Evolutionary conservation across 1,140 invertebrate species (phyloP).

Genomic region (Bombus superbus): DNA sequence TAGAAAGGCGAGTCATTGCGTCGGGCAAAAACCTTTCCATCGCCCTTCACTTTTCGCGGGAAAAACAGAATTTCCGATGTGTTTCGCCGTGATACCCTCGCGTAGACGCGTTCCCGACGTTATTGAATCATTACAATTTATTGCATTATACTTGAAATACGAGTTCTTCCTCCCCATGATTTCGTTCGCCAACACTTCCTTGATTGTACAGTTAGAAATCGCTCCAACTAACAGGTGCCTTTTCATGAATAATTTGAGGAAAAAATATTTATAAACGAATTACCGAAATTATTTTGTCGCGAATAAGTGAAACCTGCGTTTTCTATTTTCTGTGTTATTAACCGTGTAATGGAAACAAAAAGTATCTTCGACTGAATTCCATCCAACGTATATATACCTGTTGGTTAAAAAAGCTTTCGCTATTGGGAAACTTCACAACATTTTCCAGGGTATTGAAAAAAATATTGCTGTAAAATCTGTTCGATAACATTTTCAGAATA

Average conservation of each 20-base stretch:
- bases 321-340: too few relatives aligned
- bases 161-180: background rate
- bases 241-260: too few relatives aligned
- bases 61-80: slow-evolving; percentile 71
- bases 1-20: slow-evolving; percentile 76
- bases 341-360: too few relatives aligned
- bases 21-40: slow-evolving; percentile 64
- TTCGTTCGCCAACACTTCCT: background rate
- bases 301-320: too few relatives aligned
- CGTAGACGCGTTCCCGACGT: background rate
- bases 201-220: too few relatives aligned
- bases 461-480: background rate
- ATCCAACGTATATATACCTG: background rate
- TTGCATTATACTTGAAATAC: background rate
- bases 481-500: background rate
- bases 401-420: background rate
- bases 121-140: slow-evolving; percentile 6
- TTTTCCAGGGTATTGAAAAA: background rate
- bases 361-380: background rate
- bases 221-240: too few relatives aligned
- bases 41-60: slow-evolving; percentile 77
- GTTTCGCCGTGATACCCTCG: slow-evolving; percentile 51
- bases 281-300: too few relatives aligned
- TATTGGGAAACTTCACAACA: background rate
- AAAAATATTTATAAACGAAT: too few relatives aligned